A percentile compares a stretch with the other conserved stretches of the same genome.
Conservation (phyloP, 1,140 invertebrate genomes). For the Asbolus verrucosus region DNA sequence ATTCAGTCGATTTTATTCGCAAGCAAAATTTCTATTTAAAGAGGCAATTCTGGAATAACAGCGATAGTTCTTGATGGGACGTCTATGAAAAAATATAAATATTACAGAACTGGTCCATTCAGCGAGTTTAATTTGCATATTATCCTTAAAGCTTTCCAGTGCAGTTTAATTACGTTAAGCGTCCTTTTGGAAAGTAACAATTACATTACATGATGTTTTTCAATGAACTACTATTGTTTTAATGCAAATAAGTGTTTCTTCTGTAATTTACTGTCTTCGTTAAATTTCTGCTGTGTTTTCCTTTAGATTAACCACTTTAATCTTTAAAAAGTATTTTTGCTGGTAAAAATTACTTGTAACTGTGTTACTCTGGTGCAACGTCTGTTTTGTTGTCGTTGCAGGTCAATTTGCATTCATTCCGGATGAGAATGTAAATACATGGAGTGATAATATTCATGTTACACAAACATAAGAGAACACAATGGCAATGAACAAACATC, state of each 20-base stretch:
- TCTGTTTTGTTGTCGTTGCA: too few species aligned
- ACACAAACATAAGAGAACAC: too few species aligned
- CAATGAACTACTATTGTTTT: constrained; percentile 9
- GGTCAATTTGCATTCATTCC: too few species aligned
- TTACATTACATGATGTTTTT: neutral
- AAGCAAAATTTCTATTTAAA: too few species aligned
- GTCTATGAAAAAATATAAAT: constrained; percentile 2
- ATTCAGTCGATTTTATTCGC: too few species aligned
- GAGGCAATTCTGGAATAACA: too few species aligned
- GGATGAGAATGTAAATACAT: too few species aligned
- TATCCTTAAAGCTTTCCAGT: neutral
- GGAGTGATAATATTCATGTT: too few species aligned
- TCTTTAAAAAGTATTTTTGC: too few species aligned
- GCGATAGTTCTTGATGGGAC: neutral
- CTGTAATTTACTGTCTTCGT: neutral
- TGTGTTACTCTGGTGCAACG: too few species aligned
- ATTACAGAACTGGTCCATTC: neutral
- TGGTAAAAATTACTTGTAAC: too few species aligned
- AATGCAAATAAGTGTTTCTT: constrained; percentile 20
- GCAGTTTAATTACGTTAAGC: constrained; percentile 26
- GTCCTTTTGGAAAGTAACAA: constrained; percentile 22
- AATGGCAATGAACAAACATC: too few species aligned
- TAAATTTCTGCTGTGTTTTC: neutral
- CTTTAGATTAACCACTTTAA: neutral
- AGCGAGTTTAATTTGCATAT: constrained; percentile 2